These are phyloP conservation scores for Craseonycteris thonglongyai DNA, from an alignment of 2,113 vertebrate species.

Conservation along the genomic window DNA sequence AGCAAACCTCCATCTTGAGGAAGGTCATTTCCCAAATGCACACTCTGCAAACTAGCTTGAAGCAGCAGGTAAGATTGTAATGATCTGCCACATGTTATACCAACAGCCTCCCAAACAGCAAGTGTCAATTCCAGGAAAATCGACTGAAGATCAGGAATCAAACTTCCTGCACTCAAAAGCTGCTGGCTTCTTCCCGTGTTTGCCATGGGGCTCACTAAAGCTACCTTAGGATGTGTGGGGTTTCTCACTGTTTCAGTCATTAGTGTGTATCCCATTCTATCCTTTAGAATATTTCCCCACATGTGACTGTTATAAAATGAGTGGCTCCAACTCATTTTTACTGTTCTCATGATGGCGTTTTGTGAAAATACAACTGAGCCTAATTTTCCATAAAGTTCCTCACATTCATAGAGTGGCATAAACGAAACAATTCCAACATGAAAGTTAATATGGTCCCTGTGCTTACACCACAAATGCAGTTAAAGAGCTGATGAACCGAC, in stretches of 20 bases:
- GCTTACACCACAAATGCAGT: conserved; percentile 94
- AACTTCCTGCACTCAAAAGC: conserved; percentile 93
- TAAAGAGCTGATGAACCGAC: conserved; percentile 90
- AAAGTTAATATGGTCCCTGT: conserved; percentile 92
- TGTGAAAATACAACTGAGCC: conserved; percentile 92
- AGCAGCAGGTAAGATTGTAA: conserved; percentile 90
- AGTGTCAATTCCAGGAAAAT: conserved; percentile 86
- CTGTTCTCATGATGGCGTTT: conserved; percentile 90
- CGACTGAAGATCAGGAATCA: too few species aligned
- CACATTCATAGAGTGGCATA: conserved; percentile 87
- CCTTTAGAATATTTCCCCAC: conserved; percentile 93
- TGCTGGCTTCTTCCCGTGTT: conserved; percentile 88
- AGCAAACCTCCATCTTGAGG: conserved; percentile 93
- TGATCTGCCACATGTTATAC: conserved; percentile 91
- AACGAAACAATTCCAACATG: conserved; percentile 91
- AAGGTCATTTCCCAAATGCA: conserved; percentile 85
- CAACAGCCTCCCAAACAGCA: conserved; percentile 90
- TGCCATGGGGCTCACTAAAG: conserved; percentile 90
- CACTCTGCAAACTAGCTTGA: conserved; percentile 93
- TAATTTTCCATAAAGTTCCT: conserved; percentile 88
- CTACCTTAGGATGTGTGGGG: conserved; percentile 88
- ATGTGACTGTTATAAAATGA: conserved; percentile 92
- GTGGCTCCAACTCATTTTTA: conserved; percentile 94
- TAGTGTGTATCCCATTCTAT: conserved; percentile 89
- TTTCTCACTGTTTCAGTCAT: conserved; percentile 91